Evolutionary conservation across 2,113 vertebrate species (phyloP).

Genomic region (Dasyornis broadbenti): DNA sequence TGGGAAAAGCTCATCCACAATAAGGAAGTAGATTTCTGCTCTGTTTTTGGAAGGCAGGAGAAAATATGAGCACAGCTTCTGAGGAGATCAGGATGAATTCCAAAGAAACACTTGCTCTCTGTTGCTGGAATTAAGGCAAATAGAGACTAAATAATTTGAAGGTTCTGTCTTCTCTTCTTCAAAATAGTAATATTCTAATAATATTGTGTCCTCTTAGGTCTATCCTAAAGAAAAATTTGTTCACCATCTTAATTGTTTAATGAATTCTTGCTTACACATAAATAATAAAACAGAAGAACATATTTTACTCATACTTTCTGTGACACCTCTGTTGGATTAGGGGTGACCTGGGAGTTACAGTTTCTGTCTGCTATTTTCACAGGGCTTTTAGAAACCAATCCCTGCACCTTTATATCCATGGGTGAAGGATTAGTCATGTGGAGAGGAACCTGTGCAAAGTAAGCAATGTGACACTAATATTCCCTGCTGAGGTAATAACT

Average conservation of each 20-base stretch:
- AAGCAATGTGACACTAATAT: background rate
- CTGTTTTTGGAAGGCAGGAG: background rate
- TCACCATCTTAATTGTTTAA: background rate
- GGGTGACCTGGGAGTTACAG: background rate
- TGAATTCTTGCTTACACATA: background rate
- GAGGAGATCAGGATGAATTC: background rate
- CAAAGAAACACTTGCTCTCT: background rate
- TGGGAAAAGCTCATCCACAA: background rate
- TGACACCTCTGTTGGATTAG: background rate
- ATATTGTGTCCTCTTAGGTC: background rate
- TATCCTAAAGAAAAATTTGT: background rate
- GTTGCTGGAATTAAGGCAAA: background rate
- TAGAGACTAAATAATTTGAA: background rate
- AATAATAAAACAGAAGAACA: background rate
- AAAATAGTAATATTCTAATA: background rate
- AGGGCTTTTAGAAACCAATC: background rate
- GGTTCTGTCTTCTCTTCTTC: background rate
- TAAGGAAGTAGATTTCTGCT: background rate
- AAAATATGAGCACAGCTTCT: background rate
- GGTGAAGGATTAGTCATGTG: conserved; percentile 28
- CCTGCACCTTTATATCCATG: background rate
- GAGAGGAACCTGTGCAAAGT: background rate
- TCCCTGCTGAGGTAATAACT: conserved; percentile 32
- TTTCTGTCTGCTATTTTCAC: background rate
- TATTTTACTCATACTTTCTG: background rate